Conservation (phyloP, 2,888 invertebrate species). For the Quadriops clusia region DNA sequence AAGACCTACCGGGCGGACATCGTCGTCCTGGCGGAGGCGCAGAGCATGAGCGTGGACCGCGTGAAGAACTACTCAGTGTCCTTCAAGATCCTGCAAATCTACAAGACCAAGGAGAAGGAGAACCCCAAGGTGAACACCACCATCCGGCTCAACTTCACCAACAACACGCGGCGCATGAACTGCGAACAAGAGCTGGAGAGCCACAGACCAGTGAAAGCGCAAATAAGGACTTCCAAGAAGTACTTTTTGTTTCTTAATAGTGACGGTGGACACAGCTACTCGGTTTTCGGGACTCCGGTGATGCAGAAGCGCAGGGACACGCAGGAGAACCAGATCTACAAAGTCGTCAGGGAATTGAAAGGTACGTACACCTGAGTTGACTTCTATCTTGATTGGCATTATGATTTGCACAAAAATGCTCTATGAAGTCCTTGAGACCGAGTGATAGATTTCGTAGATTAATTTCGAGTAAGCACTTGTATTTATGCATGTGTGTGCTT, state of each 20-base stretch:
- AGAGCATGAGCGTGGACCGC: constrained; percentile 48
- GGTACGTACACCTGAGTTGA: too few species aligned
- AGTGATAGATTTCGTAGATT: too few species aligned
- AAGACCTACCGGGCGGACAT: constrained; percentile 53
- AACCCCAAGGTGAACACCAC: constrained; percentile 30
- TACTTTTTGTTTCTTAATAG: constrained; percentile 49
- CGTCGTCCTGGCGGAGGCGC: constrained; percentile 53
- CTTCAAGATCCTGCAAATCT: constrained; percentile 51
- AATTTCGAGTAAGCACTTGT: too few species aligned
- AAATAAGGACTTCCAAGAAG: constrained; percentile 44
- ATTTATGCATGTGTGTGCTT: too few species aligned
- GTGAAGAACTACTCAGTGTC: constrained; percentile 51
- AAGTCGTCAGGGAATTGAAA: too few species aligned
- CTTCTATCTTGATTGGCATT: too few species aligned
- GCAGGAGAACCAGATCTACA: too few species aligned
- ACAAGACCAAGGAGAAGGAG: constrained; percentile 40
- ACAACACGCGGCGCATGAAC: constrained; percentile 28
- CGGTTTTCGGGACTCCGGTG: constrained; percentile 44
- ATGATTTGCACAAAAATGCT: too few species aligned
- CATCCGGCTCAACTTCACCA: constrained; percentile 42
- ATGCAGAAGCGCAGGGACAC: too few species aligned
- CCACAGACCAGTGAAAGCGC: constrained; percentile 40
- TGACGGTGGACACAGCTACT: constrained; percentile 45
- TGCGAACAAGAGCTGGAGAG: constrained; percentile 27
- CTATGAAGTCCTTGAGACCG: too few species aligned